Conservation (phyloP, 2,113 vertebrate genomes). For the Anhinga anhinga region DNA sequence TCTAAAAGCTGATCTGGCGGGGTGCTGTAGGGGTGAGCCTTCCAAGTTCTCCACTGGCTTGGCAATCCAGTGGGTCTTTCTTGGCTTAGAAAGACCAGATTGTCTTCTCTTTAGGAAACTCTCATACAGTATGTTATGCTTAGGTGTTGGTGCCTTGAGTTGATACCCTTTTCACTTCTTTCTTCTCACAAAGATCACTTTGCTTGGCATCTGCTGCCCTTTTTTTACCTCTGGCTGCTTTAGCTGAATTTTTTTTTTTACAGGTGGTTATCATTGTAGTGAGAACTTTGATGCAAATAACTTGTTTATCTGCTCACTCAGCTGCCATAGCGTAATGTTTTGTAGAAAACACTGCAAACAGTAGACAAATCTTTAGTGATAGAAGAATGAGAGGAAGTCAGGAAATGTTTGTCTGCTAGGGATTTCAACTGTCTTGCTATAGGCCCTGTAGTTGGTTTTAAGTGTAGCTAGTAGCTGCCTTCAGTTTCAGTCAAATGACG, state of each 20-base stretch:
- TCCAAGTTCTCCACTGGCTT: neutral
- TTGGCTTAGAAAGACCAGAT: neutral
- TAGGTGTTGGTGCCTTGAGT: neutral
- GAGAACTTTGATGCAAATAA: neutral
- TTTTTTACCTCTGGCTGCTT: neutral
- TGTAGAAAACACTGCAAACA: neutral
- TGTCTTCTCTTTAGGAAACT: neutral
- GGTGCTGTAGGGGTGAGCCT: neutral
- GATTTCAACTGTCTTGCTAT: neutral
- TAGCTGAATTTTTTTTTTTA: neutral
- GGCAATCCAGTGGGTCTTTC: neutral
- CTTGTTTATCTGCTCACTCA: neutral
- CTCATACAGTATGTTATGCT: neutral
- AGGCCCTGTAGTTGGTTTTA: neutral
- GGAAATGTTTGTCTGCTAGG: neutral
- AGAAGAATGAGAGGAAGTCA: neutral
- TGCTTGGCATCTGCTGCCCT: neutral
- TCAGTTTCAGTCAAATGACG: neutral
- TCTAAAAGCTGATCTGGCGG: neutral
- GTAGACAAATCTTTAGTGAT: neutral
- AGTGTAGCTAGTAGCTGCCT: neutral
- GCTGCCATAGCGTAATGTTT: neutral
- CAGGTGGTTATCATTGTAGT: neutral
- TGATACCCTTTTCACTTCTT: neutral
- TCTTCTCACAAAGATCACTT: neutral